Base-by-base conservation (phyloP, 2,797 vertebrate genomes). In the Lemur catta region DNA sequence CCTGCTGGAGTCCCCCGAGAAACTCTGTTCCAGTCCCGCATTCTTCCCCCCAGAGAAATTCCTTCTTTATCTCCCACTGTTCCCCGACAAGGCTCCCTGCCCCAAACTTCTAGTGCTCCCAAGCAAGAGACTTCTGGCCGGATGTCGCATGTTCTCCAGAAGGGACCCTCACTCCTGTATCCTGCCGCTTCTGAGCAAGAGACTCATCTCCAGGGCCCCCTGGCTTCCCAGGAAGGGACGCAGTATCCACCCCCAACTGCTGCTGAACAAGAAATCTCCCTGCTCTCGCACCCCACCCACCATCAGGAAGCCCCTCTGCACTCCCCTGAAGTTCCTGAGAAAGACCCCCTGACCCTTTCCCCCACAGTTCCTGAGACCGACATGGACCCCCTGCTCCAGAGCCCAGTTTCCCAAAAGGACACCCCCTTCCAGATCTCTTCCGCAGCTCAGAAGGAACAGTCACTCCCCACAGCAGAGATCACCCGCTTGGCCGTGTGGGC, bases 401-500 rank as follows among this genome's bases (percentile, higher is more conserved):
- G 95, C 85, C 97, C 97, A 1, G 71, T 84, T 35, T 88, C 93
- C 74, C 96, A 96, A 50, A 97, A 97, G 92, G 98, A 97, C 79
- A 55, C 81, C 33, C 76, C 96, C 43, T 96, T 95, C 90, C 96
- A 91, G 75, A 41, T 95, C 78, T 97, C 97, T 20, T 69, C 97
- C 18, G 38, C 94, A 6, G 84, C 97, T 76, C 95, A 97, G 92
- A 98, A 97, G 93, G 97, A 97, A 75, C 85, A 94, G 28, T 95
- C 97, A 0, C 95, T 97, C 72, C 97, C 97, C 7, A 97, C 96
- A 0, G 96, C 97, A 0, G 97, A 98, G 93, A 97, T 98, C 87
- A 98, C 98, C 4, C 96, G 95, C 82, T 85, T 98, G 94, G 97
- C 97, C 4, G 95, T 98, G 89, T 97, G 97, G 97, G 98, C 97